These are phyloP conservation scores for Phalera bucephala DNA, from an alignment of 2,888 invertebrate species.

Conservation along the genomic window DNA sequence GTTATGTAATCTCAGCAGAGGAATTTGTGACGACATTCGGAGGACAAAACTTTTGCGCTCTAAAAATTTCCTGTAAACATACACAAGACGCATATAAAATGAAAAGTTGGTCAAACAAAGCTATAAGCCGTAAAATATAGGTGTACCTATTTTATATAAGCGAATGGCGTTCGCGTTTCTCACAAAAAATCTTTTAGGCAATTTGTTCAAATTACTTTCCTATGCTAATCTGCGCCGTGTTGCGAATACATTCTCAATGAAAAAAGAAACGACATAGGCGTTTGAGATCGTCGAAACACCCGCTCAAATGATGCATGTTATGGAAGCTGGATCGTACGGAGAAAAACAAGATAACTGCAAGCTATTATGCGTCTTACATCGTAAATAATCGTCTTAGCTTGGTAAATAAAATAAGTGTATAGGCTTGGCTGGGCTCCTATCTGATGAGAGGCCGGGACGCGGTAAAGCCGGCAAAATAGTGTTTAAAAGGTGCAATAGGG, in stretches of 20 bases:
- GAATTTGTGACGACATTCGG: slow-evolving; percentile 39
- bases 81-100: slow-evolving; percentile 25
- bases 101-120: slow-evolving; percentile 39
- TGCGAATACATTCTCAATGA: slow-evolving; percentile 63
- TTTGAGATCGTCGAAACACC: slow-evolving; percentile 52
- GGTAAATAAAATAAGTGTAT: slow-evolving; percentile 78
- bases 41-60: slow-evolving; percentile 44
- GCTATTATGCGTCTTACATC: slow-evolving; percentile 73
- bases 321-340: slow-evolving; percentile 53
- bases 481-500: slow-evolving; percentile 73
- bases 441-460: slow-evolving; percentile 68
- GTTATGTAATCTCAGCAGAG: slow-evolving; percentile 47
- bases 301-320: slow-evolving; percentile 66
- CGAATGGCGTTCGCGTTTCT: slow-evolving; percentile 59
- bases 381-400: slow-evolving; percentile 76
- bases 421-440: slow-evolving; percentile 65
- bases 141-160: slow-evolving; percentile 53
- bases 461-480: slow-evolving; percentile 66
- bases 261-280: slow-evolving; percentile 51
- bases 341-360: slow-evolving; percentile 68
- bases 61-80: slow-evolving; percentile 38
- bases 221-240: slow-evolving; percentile 71
- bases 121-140: slow-evolving; percentile 42
- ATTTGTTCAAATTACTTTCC: slow-evolving; percentile 78
- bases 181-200: slow-evolving; percentile 71